These are phyloP conservation scores for Halcyon malimbica DNA, from an alignment of 2,113 vertebrate species.

Conservation along the genomic window DNA sequence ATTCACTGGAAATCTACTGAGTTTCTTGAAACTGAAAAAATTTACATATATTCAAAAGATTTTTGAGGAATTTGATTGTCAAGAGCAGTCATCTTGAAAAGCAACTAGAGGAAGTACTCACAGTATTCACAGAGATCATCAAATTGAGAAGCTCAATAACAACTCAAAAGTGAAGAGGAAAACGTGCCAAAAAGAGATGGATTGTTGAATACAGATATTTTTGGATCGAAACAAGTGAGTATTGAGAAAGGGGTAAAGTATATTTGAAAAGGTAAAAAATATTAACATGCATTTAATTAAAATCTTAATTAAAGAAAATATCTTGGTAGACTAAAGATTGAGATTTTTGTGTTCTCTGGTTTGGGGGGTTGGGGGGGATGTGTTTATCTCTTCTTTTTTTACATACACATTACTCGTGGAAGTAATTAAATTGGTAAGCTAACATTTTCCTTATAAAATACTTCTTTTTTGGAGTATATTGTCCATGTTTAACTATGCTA, in stretches of 20 bases:
- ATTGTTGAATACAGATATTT: not conserved
- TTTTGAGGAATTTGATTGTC: not conserved
- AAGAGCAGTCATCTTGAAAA: not conserved
- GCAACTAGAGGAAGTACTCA: not conserved
- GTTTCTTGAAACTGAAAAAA: not conserved
- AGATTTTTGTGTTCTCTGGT: not conserved
- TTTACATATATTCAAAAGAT: not conserved
- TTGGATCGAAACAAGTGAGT: not conserved
- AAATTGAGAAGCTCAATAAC: not conserved
- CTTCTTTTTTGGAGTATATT: not conserved
- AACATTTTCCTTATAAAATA: not conserved
- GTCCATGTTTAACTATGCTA: not conserved
- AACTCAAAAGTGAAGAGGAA: not conserved
- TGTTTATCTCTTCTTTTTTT: not conserved
- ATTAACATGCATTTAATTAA: not conserved
- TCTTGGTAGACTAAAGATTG: not conserved
- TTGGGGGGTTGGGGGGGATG: no score
- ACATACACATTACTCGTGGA: not conserved
- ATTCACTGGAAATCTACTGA: not conserved
- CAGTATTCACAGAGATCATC: not conserved
- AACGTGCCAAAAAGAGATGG: not conserved
- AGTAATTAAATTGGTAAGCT: not conserved
- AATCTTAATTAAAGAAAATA: not conserved
- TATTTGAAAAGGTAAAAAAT: not conserved
- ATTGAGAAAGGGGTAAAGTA: not conserved